phyloP scores from a whole-genome alignment of 2,797 vertebrate genomes.

The Lepilemur septentrionalis region DNA sequence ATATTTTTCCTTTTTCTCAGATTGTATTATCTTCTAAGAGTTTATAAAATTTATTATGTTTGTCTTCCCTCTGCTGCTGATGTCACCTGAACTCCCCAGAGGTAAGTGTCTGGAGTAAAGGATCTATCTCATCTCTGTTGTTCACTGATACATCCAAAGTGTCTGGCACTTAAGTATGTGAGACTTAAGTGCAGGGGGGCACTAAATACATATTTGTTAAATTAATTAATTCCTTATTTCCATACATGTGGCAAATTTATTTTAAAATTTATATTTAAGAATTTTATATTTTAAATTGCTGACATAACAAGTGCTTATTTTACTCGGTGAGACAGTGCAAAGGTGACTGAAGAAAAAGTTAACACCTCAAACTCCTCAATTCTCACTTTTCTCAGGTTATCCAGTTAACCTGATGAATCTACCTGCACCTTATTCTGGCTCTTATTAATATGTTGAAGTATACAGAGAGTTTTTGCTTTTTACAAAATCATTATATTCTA shows the following conservation, averaged over 20 bases:
- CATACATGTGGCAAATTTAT: background rate
- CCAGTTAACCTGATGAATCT: background rate
- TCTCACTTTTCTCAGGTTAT: background rate
- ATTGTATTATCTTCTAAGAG: background rate
- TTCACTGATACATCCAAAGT: background rate
- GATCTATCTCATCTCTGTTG: background rate
- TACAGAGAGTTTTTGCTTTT: background rate
- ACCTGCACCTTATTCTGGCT: background rate
- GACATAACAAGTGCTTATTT: background rate
- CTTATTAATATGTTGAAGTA: background rate
- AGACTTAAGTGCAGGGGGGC: too few relatives aligned
- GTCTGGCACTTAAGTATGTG: background rate
- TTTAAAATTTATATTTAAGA: too few relatives aligned
- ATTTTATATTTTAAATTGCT: background rate
- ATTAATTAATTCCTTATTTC: conserved; percentile 6
- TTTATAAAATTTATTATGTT: background rate
- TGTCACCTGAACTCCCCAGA: background rate
- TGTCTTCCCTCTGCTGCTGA: background rate
- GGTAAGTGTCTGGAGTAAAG: background rate
- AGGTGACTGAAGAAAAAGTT: background rate
- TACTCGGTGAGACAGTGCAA: background rate
- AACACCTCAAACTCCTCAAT: background rate
- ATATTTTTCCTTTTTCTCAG: background rate
- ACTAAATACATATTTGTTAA: background rate
- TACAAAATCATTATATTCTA: background rate